Conservation (phyloP, 2,797 vertebrate species). For the Chrysocyon brachyurus region DNA sequence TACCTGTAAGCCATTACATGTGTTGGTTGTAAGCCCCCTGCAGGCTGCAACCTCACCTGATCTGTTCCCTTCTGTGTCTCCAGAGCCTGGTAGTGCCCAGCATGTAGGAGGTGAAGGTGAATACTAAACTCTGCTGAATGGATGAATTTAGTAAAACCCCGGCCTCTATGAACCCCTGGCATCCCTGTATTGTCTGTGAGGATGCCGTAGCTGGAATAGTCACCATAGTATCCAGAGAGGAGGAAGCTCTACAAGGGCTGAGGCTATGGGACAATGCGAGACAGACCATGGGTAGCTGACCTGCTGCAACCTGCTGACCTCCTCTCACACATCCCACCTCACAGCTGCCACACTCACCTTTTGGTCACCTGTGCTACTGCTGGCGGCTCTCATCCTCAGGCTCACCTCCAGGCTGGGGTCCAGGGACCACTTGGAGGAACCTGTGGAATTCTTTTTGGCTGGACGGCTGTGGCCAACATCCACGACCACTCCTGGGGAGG, state of each 20-base stretch:
- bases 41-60: no score
- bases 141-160: neutral
- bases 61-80: neutral
- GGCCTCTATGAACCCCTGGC: neutral
- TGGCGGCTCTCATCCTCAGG: conserved; percentile 79
- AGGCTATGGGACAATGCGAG: accelerated
- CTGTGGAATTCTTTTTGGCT: conserved; percentile 67
- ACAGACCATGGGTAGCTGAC: accelerated
- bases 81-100: neutral
- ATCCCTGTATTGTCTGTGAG: accelerated
- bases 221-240: neutral
- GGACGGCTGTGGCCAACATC: conserved; percentile 76
- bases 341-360: conserved; percentile 81
- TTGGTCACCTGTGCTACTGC: conserved; percentile 79
- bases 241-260: neutral
- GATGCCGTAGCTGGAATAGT: neutral
- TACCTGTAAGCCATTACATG: no score
- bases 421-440: conserved; percentile 83
- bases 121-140: neutral
- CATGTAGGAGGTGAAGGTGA: neutral
- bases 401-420: conserved; percentile 81
- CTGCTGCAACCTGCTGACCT: no score
- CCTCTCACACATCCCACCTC: accelerated
- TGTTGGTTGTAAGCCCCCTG: neutral
- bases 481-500: conserved; percentile 81